Conservation (phyloP, 2,888 invertebrate genomes). For the Macaria liturata region DNA sequence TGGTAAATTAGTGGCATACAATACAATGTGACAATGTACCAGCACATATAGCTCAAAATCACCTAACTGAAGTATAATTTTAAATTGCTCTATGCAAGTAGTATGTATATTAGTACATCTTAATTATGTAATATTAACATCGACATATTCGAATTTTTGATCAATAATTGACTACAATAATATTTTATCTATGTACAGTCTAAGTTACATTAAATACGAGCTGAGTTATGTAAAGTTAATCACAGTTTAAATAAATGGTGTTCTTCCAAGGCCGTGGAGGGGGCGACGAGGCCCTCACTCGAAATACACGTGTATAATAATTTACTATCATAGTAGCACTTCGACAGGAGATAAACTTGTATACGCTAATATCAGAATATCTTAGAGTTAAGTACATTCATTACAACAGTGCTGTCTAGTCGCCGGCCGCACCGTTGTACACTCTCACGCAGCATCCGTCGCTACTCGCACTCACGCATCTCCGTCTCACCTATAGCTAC, state of each 20-base stretch:
- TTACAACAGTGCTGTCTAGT: slow-evolving; percentile 43
- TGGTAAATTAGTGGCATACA: neutral
- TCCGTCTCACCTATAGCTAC: slow-evolving; percentile 27
- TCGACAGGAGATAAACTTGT: slow-evolving; percentile 41
- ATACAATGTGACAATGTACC: slow-evolving; percentile 19
- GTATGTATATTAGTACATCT: slow-evolving; percentile 38
- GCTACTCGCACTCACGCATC: slow-evolving; percentile 17
- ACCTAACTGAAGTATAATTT: slow-evolving; percentile 32
- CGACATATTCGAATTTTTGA: slow-evolving; percentile 51
- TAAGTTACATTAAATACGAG: slow-evolving; percentile 54
- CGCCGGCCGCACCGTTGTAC: slow-evolving; percentile 17
- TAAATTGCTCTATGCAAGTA: slow-evolving; percentile 39
- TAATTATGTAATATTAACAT: slow-evolving; percentile 28
- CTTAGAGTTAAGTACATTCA: slow-evolving; percentile 65
- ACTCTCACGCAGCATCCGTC: slow-evolving; percentile 8
- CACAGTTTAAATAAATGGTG: slow-evolving; percentile 75
- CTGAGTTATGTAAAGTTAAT: slow-evolving; percentile 75
- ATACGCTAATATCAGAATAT: slow-evolving; percentile 58
- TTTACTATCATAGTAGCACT: slow-evolving; percentile 46
- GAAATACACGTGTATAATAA: slow-evolving; percentile 49
- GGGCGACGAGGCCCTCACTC: slow-evolving; percentile 63
- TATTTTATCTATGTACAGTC: slow-evolving; percentile 50
- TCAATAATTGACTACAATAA: slow-evolving; percentile 54
- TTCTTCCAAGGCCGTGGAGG: slow-evolving; percentile 63
- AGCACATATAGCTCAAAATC: slow-evolving; percentile 28